Conservation (phyloP, 2,888 invertebrate genomes). For the Agriopis marginaria region DNA sequence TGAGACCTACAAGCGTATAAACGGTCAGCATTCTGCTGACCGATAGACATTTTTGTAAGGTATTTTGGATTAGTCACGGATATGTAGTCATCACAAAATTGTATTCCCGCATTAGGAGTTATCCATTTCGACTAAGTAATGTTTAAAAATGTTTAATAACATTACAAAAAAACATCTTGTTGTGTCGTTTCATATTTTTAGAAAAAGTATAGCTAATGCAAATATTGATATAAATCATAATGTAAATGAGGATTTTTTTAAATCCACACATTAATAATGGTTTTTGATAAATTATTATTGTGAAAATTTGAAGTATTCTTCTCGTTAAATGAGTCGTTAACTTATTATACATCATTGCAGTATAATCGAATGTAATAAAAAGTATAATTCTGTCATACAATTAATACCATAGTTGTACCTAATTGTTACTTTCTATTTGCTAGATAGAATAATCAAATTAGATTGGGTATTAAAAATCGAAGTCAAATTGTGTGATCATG, state of each 20-base stretch:
- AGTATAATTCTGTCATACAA: conserved; percentile 65
- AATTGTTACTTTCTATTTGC: conserved; percentile 86
- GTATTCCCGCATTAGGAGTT: conserved; percentile 72
- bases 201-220: conserved; percentile 74
- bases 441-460: conserved; percentile 86
- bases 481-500: conserved; percentile 75
- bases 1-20: neutral
- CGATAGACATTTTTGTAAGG: conserved; percentile 64
- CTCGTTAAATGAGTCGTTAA: conserved; percentile 77
- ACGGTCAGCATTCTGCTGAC: conserved; percentile 38
- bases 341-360: conserved; percentile 76
- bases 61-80: conserved; percentile 77
- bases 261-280: conserved; percentile 66
- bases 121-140: conserved; percentile 75
- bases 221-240: conserved; percentile 71
- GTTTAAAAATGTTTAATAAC: conserved; percentile 72
- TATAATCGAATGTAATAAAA: conserved; percentile 75
- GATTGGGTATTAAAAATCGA: conserved; percentile 76
- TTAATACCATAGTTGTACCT: conserved; percentile 80
- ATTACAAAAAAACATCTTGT: conserved; percentile 71
- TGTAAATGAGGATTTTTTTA: conserved; percentile 60
- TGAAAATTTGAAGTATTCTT: conserved; percentile 76
- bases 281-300: conserved; percentile 78
- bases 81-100: conserved; percentile 82
- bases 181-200: conserved; percentile 84